Percentiles rank a stretch among this genome's conserved stretches.
Evolutionary conservation across 2,888 invertebrate genomes (phyloP).

Genomic region (Synergus itoensis): DNA sequence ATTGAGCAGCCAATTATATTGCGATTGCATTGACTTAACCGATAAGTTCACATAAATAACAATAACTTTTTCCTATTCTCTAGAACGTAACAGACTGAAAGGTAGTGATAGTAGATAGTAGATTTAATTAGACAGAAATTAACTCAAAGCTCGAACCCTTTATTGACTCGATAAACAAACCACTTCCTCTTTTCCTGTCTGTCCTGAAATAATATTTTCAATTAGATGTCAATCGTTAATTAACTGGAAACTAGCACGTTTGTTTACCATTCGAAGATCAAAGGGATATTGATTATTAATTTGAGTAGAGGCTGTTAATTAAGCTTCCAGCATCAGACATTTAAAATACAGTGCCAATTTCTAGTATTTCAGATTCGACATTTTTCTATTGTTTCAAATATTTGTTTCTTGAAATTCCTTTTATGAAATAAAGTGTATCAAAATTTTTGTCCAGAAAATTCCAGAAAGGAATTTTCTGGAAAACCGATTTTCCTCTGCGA

Average conservation of each 20-base stretch:
- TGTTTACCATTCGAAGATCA: not conserved
- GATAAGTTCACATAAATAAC: constrained; percentile 30
- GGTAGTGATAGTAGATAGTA: not conserved
- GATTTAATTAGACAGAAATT: not conserved
- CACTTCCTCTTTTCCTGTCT: not conserved
- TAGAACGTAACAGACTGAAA: constrained; percentile 4
- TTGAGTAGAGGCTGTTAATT: not conserved
- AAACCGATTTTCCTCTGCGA: no score
- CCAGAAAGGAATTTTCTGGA: no score
- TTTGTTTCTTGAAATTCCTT: no score
- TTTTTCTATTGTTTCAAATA: no score
- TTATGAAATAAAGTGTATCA: no score
- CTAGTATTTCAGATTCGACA: not conserved
- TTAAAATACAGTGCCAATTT: not conserved
- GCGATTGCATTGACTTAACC: constrained; percentile 1
- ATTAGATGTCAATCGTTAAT: not conserved
- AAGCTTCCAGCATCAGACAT: not conserved
- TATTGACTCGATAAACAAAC: not conserved
- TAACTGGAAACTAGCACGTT: not conserved
- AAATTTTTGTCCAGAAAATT: no score
- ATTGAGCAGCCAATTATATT: not conserved
- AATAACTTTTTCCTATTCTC: not conserved
- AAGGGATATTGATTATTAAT: not conserved
- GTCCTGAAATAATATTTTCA: constrained; percentile 1
- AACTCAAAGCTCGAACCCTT: not conserved